Percentiles rank a stretch among this genome's conserved stretches.
Conservation (phyloP, 2,797 vertebrate species). For the Sardinella longiceps region DNA sequence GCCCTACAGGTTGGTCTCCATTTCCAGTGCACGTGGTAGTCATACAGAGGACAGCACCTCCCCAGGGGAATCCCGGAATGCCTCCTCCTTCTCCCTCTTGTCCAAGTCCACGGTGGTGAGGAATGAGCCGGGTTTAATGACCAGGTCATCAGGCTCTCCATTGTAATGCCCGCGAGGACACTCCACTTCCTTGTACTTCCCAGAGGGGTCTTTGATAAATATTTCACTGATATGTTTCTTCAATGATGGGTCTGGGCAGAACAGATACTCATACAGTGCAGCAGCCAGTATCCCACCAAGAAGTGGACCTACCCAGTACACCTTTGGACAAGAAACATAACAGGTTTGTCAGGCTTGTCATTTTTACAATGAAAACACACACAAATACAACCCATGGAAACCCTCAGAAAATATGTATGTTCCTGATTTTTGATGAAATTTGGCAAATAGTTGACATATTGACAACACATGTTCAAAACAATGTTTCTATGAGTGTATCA, state of each 20-base stretch:
- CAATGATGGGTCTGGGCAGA: slow-evolving; percentile 84
- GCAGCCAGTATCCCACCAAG: slow-evolving; percentile 87
- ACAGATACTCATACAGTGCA: slow-evolving; percentile 90
- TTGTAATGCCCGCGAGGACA: slow-evolving; percentile 72
- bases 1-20: slow-evolving; percentile 78
- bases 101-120: slow-evolving; percentile 77
- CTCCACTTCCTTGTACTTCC: slow-evolving; percentile 88
- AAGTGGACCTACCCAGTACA: slow-evolving; percentile 94
- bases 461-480: too few relatives aligned
- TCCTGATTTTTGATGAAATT: background rate
- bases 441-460: too few relatives aligned
- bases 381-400: background rate
- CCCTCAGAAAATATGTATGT: background rate
- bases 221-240: slow-evolving; percentile 82
- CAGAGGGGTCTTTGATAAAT: slow-evolving; percentile 79
- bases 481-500: background rate
- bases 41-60: slow-evolving; percentile 91
- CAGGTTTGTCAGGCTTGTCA: background rate
- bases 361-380: background rate
- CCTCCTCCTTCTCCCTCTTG: slow-evolving; percentile 82
- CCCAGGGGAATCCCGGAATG: slow-evolving; percentile 76
- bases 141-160: slow-evolving; percentile 77
- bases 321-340: slow-evolving; percentile 66
- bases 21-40: slow-evolving; percentile 87
- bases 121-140: slow-evolving; percentile 78